Evolutionary conservation across 2,888 invertebrate species (phyloP).

Genomic region (Eristalinus sepulchralis): DNA sequence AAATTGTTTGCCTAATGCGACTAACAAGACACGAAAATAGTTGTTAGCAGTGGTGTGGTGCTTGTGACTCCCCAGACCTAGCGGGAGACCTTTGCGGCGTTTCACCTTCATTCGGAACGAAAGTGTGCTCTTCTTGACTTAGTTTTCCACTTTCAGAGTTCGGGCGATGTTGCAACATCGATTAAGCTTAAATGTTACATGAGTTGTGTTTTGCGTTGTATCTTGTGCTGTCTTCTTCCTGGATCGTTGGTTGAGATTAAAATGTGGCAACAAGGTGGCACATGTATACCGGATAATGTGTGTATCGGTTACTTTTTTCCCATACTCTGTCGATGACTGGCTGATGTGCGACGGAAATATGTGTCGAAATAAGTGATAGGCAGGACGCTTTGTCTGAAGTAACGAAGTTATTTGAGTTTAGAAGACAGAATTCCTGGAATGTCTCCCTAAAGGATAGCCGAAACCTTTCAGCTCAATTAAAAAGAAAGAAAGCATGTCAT

Average conservation of each 20-base stretch:
- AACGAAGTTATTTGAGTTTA: too few relatives aligned
- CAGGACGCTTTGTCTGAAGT: background rate
- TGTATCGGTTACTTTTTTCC: background rate
- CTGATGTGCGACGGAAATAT: background rate
- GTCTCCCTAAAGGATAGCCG: too few relatives aligned
- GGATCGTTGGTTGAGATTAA: background rate
- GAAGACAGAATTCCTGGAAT: too few relatives aligned
- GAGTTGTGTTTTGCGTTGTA: slow-evolving; percentile 1
- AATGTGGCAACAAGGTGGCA: background rate
- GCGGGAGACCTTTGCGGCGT: slow-evolving; percentile 47
- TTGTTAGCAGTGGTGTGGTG: background rate
- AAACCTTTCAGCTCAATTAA: too few relatives aligned
- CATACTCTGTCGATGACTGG: background rate
- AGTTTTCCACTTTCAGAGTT: slow-evolving; percentile 33
- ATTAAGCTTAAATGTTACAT: slow-evolving; percentile 61
- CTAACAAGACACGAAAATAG: slow-evolving; percentile 64
- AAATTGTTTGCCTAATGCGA: slow-evolving; percentile 67
- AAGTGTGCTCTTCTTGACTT: slow-evolving; percentile 68
- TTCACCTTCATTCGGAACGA: slow-evolving; percentile 60
- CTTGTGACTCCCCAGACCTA: slow-evolving; percentile 1
- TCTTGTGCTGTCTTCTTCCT: slow-evolving; percentile 12
- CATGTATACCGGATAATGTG: background rate
- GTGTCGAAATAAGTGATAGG: background rate
- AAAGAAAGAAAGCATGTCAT: too few relatives aligned
- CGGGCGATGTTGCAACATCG: slow-evolving; percentile 36